A percentile compares a stretch with the other conserved stretches of the same genome.
Evolutionary conservation across 2,888 invertebrate species (phyloP).

Genomic region (Rhimphoctona megacephalus): DNA sequence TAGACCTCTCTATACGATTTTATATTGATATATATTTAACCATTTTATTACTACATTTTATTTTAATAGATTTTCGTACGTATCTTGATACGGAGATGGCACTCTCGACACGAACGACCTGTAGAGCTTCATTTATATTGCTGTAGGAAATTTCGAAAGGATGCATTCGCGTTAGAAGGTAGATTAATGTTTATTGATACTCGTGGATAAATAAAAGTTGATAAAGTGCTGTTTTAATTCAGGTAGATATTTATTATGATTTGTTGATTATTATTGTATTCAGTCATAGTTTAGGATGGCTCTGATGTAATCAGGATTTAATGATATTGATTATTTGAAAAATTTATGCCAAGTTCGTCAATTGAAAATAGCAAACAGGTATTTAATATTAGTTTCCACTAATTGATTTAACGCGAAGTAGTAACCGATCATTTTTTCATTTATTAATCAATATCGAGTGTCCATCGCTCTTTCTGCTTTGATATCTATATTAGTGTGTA

Average conservation of each 20-base stretch:
- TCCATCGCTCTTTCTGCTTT: conserved; percentile 25
- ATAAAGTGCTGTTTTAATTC: not conserved
- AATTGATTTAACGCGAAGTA: not conserved
- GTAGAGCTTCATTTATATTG: not conserved
- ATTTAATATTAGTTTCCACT: not conserved
- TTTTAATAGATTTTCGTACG: not conserved
- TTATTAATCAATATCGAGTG: conserved; percentile 9
- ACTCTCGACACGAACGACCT: not conserved
- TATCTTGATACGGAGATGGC: not conserved
- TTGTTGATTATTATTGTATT: not conserved
- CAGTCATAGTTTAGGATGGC: not conserved
- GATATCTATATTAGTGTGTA: not conserved
- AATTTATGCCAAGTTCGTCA: not conserved
- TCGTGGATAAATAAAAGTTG: not conserved
- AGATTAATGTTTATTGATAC: not conserved
- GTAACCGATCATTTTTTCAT: not conserved
- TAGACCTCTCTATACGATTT: conserved; percentile 32
- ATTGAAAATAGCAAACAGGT: not conserved
- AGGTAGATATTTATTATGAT: not conserved
- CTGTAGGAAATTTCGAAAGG: not conserved
- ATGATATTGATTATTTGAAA: not conserved
- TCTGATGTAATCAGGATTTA: not conserved
- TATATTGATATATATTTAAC: conserved; percentile 23
- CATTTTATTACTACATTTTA: not conserved
- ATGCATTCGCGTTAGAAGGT: not conserved